Evolutionary conservation across 2,113 vertebrate species (phyloP), one percentile per base, ranked within the genome.

Genomic region (Trogon surrucura): DNA sequence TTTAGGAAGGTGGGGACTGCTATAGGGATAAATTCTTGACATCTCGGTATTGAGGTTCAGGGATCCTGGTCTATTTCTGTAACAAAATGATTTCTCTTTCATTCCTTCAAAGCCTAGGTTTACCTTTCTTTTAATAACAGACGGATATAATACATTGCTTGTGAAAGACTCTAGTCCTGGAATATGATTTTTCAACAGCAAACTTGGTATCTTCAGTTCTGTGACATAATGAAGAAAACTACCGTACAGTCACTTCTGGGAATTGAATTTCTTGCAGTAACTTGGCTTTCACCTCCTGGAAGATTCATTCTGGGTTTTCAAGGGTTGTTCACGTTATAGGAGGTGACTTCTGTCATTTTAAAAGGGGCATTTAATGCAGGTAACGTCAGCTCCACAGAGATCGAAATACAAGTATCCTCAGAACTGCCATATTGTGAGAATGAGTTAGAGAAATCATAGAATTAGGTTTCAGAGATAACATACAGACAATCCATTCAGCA

Each of bases 211-310:
- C 71, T 80, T 71, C 47, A 48, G 2, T 87, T 91, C 72, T 71
- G 88, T 69, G 65, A 65, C 80, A 54, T 80, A 88, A 92, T 70
- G 92, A 82, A 87, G 71, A 69, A 92, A 92, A 86, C 64, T 73
- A 60, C 45, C 44, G n/a, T 34, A 32, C 48, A 67, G 50, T 44
- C 86, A 60, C 91, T 89, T 85, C 88, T 85, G 78, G 66, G 71
- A 94, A 95, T 91, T 93, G 66, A 92, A 44, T 88, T 93, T 92
- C 77, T 86, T 61, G 67, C 81, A 80, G 67, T 91, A 62, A 66
- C 88, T 91, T 88, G 82, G 85, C 85, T 94, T 70, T 81, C 85
- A 90, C 72, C 74, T 93, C 81, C 82, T 94, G 61, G 75, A 81
- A 91, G 71, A 66, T 88, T 78, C 62, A 47, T 50, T 65, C 79